Percentiles rank a stretch among this genome's conserved stretches.
phyloP scores from a whole-genome alignment of 2,797 vertebrate species.

The Alca torda region DNA sequence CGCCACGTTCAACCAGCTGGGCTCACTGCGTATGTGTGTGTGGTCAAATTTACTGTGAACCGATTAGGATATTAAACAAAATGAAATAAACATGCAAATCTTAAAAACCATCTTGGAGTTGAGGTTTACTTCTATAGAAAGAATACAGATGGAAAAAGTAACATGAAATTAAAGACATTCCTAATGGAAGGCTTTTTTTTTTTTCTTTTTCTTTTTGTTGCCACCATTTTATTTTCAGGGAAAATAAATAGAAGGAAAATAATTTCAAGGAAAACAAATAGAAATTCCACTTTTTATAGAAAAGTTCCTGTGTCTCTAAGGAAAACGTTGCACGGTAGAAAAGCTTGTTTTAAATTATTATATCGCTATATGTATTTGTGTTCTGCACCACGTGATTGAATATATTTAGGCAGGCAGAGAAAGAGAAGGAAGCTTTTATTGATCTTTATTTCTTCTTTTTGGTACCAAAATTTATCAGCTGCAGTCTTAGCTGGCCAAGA shows the following conservation, averaged over 20 bases:
- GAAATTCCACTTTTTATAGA: neutral
- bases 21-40: conserved; percentile 51
- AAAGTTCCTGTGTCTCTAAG: neutral
- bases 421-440: neutral
- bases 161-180: conserved; percentile 60
- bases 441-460: neutral
- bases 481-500: neutral
- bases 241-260: conserved; percentile 48
- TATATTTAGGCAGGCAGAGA: neutral
- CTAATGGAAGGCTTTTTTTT: neutral
- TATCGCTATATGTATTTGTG: neutral
- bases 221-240: conserved; percentile 53
- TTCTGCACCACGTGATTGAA: neutral
- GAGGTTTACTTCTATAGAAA: conserved; percentile 64
- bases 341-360: conserved; percentile 6
- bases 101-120: conserved; percentile 54
- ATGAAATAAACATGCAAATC: conserved; percentile 71
- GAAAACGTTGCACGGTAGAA: neutral
- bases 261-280: conserved; percentile 54
- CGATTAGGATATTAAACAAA: conserved; percentile 71
- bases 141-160: conserved; percentile 71
- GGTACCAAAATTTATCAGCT: neutral
- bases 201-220: neutral
- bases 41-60: conserved; percentile 68
- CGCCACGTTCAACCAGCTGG: conserved; percentile 46